Evolutionary conservation across 2,888 invertebrate genomes (phyloP).

Genomic region (Caenorhabditis sinica): DNA sequence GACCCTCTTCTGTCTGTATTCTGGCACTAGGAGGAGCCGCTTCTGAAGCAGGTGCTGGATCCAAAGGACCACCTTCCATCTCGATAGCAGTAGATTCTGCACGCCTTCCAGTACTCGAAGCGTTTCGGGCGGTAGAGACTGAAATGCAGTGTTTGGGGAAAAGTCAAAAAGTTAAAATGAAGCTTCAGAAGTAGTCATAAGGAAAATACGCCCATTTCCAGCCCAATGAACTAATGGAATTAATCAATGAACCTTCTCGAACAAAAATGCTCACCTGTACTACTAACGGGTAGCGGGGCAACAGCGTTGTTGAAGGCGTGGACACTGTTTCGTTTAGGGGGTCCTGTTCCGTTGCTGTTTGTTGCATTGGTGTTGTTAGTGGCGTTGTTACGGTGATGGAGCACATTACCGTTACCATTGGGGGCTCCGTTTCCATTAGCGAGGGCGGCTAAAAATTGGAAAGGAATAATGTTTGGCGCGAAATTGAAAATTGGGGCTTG

Average conservation of each 20-base stretch:
- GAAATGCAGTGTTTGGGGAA: neutral
- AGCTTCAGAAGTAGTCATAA: neutral
- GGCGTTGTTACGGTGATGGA: constrained; percentile 49
- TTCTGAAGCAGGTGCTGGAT: neutral
- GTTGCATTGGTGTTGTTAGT: constrained; percentile 1
- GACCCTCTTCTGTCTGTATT: neutral
- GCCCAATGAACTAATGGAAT: too few species aligned
- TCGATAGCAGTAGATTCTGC: constrained; percentile 53
- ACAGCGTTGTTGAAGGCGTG: constrained; percentile 60
- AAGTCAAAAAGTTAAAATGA: neutral
- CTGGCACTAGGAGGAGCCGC: neutral
- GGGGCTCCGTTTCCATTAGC: constrained; percentile 34
- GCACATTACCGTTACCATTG: constrained; percentile 57
- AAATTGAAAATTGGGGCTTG: neutral
- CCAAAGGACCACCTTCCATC: constrained; percentile 30
- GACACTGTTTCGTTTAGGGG: constrained; percentile 40
- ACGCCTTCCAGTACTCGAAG: constrained; percentile 30
- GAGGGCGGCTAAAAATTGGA: constrained; percentile 16
- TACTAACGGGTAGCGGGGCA: constrained; percentile 28
- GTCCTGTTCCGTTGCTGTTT: constrained; percentile 25
- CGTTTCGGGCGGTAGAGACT: constrained; percentile 26
- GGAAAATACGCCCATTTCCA: too few species aligned
- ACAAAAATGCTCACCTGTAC: constrained; percentile 29
- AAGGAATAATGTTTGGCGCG: neutral
- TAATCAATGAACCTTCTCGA: too few species aligned